A percentile compares a stretch with the other conserved stretches of the same genome.
Conservation (phyloP, 2,888 invertebrate species). For the Watsonalla binaria region DNA sequence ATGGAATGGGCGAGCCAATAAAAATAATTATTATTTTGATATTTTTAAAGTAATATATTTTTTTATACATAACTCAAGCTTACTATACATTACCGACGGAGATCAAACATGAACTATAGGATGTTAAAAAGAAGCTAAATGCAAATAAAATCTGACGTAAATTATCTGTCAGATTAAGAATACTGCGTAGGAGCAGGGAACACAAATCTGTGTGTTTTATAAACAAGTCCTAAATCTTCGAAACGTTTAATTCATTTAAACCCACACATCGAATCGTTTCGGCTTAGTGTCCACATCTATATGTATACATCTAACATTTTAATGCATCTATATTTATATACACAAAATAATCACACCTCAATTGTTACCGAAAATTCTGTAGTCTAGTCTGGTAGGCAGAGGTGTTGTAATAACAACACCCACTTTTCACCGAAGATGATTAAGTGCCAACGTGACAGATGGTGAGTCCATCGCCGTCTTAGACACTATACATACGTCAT, state of each 20-base stretch:
- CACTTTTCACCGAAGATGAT: too few species aligned
- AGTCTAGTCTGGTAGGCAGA: too few species aligned
- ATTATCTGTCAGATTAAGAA: background rate
- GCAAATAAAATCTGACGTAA: background rate
- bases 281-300: background rate
- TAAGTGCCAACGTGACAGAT: too few species aligned
- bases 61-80: slow-evolving; percentile 3
- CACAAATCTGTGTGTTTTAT: background rate
- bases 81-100: background rate
- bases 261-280: background rate
- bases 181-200: background rate
- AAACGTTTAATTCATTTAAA: background rate
- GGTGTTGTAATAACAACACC: too few species aligned
- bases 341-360: too few species aligned
- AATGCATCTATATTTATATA: too few species aligned
- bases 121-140: background rate
- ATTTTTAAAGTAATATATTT: too few species aligned
- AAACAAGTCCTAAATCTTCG: background rate
- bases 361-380: too few species aligned
- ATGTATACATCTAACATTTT: background rate
- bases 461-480: too few species aligned
- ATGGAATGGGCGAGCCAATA: too few species aligned
- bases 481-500: too few species aligned
- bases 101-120: background rate
- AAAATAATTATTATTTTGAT: too few species aligned